These are phyloP conservation scores for Drosophila acutilabella DNA, from an alignment of 2,888 invertebrate genomes.

Conservation along the genomic window DNA sequence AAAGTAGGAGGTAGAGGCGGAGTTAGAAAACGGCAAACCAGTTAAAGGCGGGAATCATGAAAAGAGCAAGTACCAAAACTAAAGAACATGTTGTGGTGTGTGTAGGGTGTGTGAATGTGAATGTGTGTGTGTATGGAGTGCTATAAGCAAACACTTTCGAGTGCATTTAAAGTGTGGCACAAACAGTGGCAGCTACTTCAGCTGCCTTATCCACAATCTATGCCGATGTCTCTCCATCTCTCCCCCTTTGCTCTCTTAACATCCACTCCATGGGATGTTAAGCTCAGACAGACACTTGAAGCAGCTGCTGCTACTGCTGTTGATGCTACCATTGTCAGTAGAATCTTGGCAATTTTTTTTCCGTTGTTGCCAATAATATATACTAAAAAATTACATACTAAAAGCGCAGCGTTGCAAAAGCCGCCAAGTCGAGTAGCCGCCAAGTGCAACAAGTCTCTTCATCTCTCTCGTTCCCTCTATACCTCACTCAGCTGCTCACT, in stretches of 20 bases:
- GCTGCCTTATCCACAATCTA: slow-evolving; percentile 25
- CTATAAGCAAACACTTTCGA: slow-evolving; percentile 75
- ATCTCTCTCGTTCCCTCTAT: background rate
- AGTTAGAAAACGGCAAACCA: slow-evolving; percentile 36
- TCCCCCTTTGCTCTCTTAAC: slow-evolving; percentile 16
- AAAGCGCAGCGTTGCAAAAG: slow-evolving; percentile 62
- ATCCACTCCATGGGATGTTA: slow-evolving; percentile 57
- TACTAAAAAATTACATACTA: slow-evolving; percentile 61
- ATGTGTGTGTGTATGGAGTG: slow-evolving; percentile 48
- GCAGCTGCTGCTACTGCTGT: background rate
- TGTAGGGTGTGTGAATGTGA: slow-evolving; percentile 12
- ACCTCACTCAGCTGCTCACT: slow-evolving; percentile 49
- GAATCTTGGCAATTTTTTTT: slow-evolving; percentile 45
- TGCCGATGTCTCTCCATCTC: slow-evolving; percentile 18
- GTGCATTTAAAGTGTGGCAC: slow-evolving; percentile 79
- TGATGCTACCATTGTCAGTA: slow-evolving; percentile 63
- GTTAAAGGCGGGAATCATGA: slow-evolving; percentile 53
- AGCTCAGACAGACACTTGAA: slow-evolving; percentile 75
- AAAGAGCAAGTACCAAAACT: slow-evolving; percentile 52
- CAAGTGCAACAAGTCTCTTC: slow-evolving; percentile 51
- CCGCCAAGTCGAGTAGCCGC: slow-evolving; percentile 27
- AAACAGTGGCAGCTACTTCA: slow-evolving; percentile 75
- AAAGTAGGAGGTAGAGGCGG: background rate
- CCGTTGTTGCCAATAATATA: slow-evolving; percentile 73
- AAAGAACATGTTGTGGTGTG: slow-evolving; percentile 56